Percentiles rank a stretch among this genome's conserved stretches.
These are phyloP conservation scores for Orbicella faveolata DNA, from an alignment of 64 coral and sea anemone genomes.

Conservation along the genomic window DNA sequence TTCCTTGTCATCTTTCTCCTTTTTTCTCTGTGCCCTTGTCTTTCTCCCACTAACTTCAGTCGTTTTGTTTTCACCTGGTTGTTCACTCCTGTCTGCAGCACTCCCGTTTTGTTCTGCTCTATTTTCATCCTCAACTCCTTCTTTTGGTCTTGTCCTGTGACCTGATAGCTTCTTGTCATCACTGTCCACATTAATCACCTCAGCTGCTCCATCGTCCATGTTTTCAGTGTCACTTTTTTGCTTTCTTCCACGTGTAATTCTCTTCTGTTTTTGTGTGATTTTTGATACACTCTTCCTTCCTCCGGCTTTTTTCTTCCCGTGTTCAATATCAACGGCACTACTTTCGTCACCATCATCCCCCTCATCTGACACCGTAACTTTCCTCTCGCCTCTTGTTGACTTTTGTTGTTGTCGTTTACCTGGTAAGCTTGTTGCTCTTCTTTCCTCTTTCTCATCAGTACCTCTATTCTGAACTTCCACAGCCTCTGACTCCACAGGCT, in stretches of 20 bases:
- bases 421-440: neutral
- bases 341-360: neutral
- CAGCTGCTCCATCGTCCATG: neutral
- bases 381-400: neutral
- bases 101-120: neutral
- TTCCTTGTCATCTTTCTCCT: neutral
- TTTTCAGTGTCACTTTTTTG: neutral
- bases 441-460: neutral
- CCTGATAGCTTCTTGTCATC: neutral
- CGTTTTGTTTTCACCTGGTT: neutral
- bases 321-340: neutral
- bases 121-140: neutral
- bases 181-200: neutral
- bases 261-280: neutral
- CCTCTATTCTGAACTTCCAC: no score
- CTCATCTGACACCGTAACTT: neutral
- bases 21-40: constrained; percentile 27
- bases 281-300: constrained; percentile 6
- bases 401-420: neutral
- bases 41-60: constrained; percentile 7
- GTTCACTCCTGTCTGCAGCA: neutral
- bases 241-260: neutral
- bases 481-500: neutral
- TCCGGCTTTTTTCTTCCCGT: neutral
- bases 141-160: neutral